Percentiles rank a stretch among this genome's conserved stretches.
Evolutionary conservation across 35 echinoderm and acorn worm genomes (phyloP).

Genomic region (Apostichopus japonicus): DNA sequence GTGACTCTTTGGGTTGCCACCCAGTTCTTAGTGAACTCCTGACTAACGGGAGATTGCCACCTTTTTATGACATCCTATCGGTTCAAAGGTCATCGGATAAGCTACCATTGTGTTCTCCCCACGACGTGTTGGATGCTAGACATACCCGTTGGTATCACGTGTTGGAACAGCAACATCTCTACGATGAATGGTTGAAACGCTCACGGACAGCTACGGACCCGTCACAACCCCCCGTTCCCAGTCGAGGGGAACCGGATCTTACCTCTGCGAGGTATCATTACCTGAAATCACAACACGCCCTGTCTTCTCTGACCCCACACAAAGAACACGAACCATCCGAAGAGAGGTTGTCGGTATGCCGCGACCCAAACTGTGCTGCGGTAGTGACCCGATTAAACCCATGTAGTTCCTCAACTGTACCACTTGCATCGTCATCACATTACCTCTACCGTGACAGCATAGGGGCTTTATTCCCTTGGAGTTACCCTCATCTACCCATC

Average conservation of each 20-base stretch:
- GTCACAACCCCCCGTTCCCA: not conserved
- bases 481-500: slow-evolving; percentile 32
- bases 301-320: slow-evolving; percentile 25
- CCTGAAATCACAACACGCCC: slow-evolving; percentile 39
- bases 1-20: slow-evolving; percentile 38
- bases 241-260: slow-evolving; percentile 7
- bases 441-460: slow-evolving; percentile 57
- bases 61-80: slow-evolving; percentile 45
- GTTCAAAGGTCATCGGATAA: not conserved
- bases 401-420: not conserved
- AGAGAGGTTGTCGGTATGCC: slow-evolving; percentile 20
- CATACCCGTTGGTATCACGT: slow-evolving; percentile 47
- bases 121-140: slow-evolving; percentile 1
- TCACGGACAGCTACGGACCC: not conserved
- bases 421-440: slow-evolving; percentile 17
- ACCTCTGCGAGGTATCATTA: slow-evolving; percentile 33
- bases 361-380: slow-evolving; percentile 39
- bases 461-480: slow-evolving; percentile 48
- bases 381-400: slow-evolving; percentile 20
- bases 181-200: slow-evolving; percentile 53
- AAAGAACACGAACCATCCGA: slow-evolving; percentile 33
- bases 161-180: slow-evolving; percentile 43
- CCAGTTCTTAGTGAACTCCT: slow-evolving; percentile 44
- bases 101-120: not conserved
- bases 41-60: slow-evolving; percentile 32